Evolutionary conservation across 92 coral and sea anemone species (phyloP), one percentile per base, ranked within the genome.

Genomic region (Phenganax subtilis): DNA sequence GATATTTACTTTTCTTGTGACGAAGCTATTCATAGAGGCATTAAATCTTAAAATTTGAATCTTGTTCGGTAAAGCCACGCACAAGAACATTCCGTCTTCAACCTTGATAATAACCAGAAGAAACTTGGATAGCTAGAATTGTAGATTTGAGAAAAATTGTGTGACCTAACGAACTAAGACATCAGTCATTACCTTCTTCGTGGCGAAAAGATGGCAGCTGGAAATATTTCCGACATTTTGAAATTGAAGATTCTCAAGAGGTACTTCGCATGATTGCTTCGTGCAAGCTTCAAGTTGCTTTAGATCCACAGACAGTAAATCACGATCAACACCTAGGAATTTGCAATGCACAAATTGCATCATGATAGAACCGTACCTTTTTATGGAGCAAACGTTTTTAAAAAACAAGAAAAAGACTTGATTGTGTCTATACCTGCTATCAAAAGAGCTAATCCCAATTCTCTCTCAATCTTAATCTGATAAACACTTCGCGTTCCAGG

Each of bases 141-240:
- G 3, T 37, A 37, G 47, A 37, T 37, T 5, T 37, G 47, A 2
- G 5, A 37, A 37, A 37, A 37, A 37, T 37, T 37, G 47, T 20
- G 47, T 5, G 47, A 5, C 47, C 3, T 37, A 37, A 37, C 47
- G 3, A 37, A 37, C 3, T 37, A 5, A 37, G 47, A 5, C 47
- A 5, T 8, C 30, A 8, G 3, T 17, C 60, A 1, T 62, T 57
- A 93, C 98, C 98, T 93, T 87, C 20, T 93, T 92, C 69, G 89
- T 85, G 51, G 98, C 97, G 61, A 94, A 94, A 88, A 94, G 84
- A 65, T 94, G 98, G 66, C 98, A 94, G 82, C 90, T 94, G 47
- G 89, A 88, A 69, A 94, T 88, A 77, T 94, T 94, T 83, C 92
- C 97, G 82, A 94, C 91, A 16, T 77, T 75, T 65, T 92, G 91